These are phyloP conservation scores for Hypsibius dujardini DNA, from an alignment of 1,140 invertebrate species.

Conservation along the genomic window DNA sequence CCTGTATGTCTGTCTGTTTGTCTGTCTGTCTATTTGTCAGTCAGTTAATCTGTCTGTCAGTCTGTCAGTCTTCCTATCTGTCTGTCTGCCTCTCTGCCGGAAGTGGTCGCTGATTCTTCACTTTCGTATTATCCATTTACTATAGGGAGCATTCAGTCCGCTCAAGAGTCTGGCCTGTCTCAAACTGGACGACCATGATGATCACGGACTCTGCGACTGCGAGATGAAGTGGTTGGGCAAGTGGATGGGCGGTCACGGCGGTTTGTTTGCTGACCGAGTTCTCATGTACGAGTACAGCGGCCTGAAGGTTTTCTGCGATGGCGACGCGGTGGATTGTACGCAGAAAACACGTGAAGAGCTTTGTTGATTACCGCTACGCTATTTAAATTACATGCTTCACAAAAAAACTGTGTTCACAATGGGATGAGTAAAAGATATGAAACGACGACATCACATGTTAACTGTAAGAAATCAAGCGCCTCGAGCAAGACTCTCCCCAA, in stretches of 20 bases:
- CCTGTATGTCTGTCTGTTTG: too few species aligned
- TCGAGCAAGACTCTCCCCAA: too few species aligned
- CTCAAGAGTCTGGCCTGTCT: constrained; percentile 10
- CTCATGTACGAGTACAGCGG: constrained; percentile 15
- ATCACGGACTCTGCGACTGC: constrained; percentile 8
- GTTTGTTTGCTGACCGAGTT: background rate
- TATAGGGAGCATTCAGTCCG: background rate
- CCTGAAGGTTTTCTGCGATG: constrained; percentile 13
- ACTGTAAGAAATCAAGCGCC: too few species aligned
- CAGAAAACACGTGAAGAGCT: too few species aligned
- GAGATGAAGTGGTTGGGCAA: constrained; percentile 3
- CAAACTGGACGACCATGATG: constrained; percentile 5
- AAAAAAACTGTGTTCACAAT: background rate
- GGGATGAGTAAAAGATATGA: background rate
- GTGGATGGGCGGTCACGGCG: background rate
- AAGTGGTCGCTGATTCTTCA: too few species aligned
- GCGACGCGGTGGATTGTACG: background rate
- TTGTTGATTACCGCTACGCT: too few species aligned
- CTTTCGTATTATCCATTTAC: too few species aligned
- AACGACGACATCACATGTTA: background rate
- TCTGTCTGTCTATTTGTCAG: too few species aligned
- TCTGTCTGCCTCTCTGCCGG: too few species aligned
- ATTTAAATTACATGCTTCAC: background rate
- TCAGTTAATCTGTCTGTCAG: too few species aligned
- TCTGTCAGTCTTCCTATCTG: too few species aligned